phyloP scores from a whole-genome alignment of 2,888 invertebrate genomes.

The Periphyllus acericola region DNA sequence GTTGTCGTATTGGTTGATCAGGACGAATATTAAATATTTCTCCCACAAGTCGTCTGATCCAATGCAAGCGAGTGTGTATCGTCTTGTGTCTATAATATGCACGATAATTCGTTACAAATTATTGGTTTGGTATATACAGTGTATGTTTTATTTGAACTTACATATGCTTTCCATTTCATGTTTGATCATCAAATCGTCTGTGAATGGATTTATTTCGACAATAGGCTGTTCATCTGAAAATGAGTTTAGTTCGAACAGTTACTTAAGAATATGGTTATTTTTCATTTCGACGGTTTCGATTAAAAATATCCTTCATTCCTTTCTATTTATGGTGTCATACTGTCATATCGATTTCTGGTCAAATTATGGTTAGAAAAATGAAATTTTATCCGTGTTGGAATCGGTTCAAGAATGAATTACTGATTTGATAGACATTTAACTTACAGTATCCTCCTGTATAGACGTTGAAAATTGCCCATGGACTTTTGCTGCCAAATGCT shows the following conservation, averaged over 20 bases:
- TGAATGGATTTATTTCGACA: not conserved
- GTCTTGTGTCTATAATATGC: not conserved
- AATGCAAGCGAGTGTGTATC: conserved; percentile 9
- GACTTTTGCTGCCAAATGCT: not conserved
- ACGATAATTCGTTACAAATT: not conserved
- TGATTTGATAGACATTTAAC: not conserved
- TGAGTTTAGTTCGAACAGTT: not conserved
- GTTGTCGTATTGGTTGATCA: not conserved
- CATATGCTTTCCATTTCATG: not conserved
- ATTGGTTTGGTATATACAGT: not conserved
- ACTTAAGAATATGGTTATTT: not conserved
- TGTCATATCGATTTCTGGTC: too few species aligned
- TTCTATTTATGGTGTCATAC: too few species aligned
- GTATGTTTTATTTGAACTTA: not conserved
- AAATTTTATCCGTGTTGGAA: not conserved
- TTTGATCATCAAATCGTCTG: not conserved
- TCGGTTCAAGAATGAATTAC: not conserved
- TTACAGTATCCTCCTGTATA: not conserved
- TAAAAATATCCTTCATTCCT: too few species aligned
- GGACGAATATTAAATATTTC: not conserved
- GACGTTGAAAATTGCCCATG: not conserved
- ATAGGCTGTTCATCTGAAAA: not conserved
- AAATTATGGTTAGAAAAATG: not conserved
- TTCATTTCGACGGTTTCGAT: not conserved
- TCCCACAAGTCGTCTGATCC: not conserved